Base-by-base conservation (phyloP, 2,888 invertebrate species). In the Actias luna region DNA sequence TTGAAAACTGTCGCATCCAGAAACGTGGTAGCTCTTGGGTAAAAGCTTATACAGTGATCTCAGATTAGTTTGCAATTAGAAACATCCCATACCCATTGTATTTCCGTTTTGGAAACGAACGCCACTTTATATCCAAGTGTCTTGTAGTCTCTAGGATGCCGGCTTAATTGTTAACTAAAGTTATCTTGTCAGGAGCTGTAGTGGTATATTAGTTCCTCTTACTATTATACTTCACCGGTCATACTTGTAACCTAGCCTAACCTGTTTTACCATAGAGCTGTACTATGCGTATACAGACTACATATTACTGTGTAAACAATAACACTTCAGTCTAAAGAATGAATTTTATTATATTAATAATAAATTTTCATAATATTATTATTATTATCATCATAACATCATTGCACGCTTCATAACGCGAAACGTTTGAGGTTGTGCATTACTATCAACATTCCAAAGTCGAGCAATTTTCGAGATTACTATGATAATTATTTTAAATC, bases 1-100 rank as follows among this genome's bases (percentile, higher is more conserved):
- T 50, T 22, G 14, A 50, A 22, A 50, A 25, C 22, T 50, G 25
- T 25, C 46, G 12, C 16, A 50, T 25, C 46, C 46, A 50, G 12
- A 12, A 50, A 25, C 25, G 12, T 25, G 25, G 25, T 10, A 10
- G 46, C 46, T 50, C 46, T 12, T 12, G 25, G 25, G 25, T 50
- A 12, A 25, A 50, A 61, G 64, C 64, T 64, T 64, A 61, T 58
- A 58, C 16, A 25, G 25, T 50, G 62, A 29, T 35, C 82, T 71
- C 69, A 89, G 90, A 89, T 89, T 89, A 89, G 79, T 84, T 83
- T 82, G 82, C 84, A 89, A 89, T 89, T 89, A 88, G 83, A 82
- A 77, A 78, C 77, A 80, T 80, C 80, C 76, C 76, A 73, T 64
- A 69, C 72, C 62, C 64, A 68, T 65, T 70, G 71, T 67, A 66